Base-by-base conservation (phyloP, 1,140 invertebrate species). In the Drosophila baimaii region DNA sequence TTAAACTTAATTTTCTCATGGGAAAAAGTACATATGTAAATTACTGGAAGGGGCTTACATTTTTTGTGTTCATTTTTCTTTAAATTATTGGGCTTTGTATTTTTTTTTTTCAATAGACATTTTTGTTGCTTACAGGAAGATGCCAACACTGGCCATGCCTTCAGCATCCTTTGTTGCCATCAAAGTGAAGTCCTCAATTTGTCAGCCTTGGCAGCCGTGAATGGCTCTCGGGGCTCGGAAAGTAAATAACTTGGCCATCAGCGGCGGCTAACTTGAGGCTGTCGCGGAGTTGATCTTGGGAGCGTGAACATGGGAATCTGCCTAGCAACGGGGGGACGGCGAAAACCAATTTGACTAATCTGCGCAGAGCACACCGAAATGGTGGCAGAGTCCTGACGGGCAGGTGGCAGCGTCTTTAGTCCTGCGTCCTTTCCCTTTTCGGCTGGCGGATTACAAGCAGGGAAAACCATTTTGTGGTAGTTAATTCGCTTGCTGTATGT, bases 281-380 rank as follows among this genome's bases (percentile, higher is more conserved):
- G 65, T 52, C 47, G 44, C 65, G 27, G 54, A 58, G 58, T 59
- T 33, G 33, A 51, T 23, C 19, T 39, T 29, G 33, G 25, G n/a
- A 33, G 66, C 39, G 46, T 46, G 23, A 17, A 35, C 21, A 29
- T 29, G 19, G 15, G 31, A 9, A 37, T 31, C 46, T 23, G 29
- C 44, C 47, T 39, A 39, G 52, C 43, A 29, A 31, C 31, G 33
- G 19, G 27, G 29, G 27, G 19, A 35, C 25, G 13, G 64, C 33
- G 33, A 58, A 77, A 84, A 66, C 58, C 77, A 80, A 84, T 84
- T 84, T 84, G 63, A 80, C 81, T 84, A 84, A 84, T 84, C 81
- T 80, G 68, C 62, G 7, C 64, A 46, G 41, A 52, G 47, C 37
- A 33, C 51, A 43, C 43, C 33, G 39, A 44, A 65, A 74, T 35